Conservation (phyloP, 2,113 vertebrate genomes). For the Fulica atra region DNA sequence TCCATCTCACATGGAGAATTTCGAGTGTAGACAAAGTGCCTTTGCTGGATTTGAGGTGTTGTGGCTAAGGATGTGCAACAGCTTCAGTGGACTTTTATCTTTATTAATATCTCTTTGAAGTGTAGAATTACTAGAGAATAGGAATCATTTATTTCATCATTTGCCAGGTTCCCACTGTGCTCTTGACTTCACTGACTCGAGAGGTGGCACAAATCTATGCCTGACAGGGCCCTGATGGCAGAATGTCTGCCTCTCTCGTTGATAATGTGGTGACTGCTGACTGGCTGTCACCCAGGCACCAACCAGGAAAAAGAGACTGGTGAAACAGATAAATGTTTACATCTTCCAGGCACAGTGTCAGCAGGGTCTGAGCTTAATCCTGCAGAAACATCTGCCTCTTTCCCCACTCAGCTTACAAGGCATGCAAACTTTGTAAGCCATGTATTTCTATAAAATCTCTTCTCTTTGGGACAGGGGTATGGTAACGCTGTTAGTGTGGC, state of each 20-base stretch:
- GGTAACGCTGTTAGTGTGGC: background rate
- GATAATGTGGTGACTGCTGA: background rate
- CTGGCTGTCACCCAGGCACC: background rate
- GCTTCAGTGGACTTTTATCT: background rate
- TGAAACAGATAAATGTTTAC: background rate
- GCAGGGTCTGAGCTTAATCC: background rate
- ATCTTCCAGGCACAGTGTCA: background rate
- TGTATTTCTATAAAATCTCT: background rate
- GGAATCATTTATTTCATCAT: background rate
- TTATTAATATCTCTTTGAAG: background rate
- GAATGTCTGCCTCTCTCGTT: background rate
- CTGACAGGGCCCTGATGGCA: background rate
- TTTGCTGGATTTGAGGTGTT: background rate
- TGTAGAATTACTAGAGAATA: background rate
- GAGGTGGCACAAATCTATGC: background rate
- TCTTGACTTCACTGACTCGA: background rate
- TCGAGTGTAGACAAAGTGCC: background rate
- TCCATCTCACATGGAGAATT: background rate
- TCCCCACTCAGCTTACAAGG: background rate
- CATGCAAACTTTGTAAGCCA: background rate
- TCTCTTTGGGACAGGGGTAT: background rate
- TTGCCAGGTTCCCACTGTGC: background rate
- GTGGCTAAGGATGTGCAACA: background rate
- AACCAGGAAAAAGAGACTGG: background rate
- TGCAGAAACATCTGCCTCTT: background rate